Evolutionary conservation across 2,113 vertebrate species (phyloP).

Genomic region (Cairina moschata): DNA sequence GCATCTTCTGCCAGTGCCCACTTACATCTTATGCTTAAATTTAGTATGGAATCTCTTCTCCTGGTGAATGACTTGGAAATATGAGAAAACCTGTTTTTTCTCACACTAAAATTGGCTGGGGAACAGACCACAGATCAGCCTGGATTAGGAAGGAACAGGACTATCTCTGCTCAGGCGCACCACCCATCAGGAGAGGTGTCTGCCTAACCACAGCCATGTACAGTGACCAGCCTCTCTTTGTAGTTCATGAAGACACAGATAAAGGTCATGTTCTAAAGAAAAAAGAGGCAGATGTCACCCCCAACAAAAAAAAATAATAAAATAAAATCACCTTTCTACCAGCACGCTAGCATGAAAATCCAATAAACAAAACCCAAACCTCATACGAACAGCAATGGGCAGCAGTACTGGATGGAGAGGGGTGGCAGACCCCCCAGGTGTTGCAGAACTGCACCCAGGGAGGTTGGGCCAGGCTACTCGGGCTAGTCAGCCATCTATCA

Average conservation of each 20-base stretch:
- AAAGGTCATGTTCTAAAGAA: not conserved
- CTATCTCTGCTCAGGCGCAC: not conserved
- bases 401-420: not conserved
- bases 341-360: not conserved
- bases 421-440: not conserved
- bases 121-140: not conserved
- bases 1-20: not conserved
- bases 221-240: not conserved
- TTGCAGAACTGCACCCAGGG: not conserved
- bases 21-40: slow-evolving; percentile 10
- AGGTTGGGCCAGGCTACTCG: not conserved
- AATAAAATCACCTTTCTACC: not conserved
- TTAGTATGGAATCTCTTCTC: not conserved
- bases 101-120: not conserved
- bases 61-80: not conserved
- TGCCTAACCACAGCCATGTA: not conserved
- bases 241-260: rapidly evolving
- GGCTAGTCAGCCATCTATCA: not conserved
- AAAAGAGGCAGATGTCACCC: not conserved
- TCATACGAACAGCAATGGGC: not conserved
- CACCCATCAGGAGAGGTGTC: rapidly evolving
- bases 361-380: not conserved
- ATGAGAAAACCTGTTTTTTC: rapidly evolving
- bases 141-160: not conserved
- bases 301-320: not conserved